Base-by-base conservation (phyloP, 2,113 vertebrate genomes). In the Hipposideros armiger region DNA sequence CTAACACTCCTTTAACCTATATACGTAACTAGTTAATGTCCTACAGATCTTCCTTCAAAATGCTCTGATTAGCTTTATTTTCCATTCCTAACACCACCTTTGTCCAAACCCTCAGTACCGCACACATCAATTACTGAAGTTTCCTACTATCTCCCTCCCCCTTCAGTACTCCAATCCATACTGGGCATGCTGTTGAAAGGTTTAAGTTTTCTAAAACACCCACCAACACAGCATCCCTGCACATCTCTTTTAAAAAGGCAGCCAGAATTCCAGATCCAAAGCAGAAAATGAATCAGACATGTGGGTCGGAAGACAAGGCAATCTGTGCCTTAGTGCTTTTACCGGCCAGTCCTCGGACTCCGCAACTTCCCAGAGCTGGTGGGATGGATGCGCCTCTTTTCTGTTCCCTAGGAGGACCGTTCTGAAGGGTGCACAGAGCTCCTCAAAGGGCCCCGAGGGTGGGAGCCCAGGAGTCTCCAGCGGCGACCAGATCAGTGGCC, bases 261-360 rank as follows among this genome's bases (percentile, higher is more conserved):
- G 73, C 10, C 5, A 85, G 60, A 94, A 94, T 90, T 77, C 54
- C 47, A 50, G 47, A 85, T 58, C 17, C 52, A 82, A 94, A 60
- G 54, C 60, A 90, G 47, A 92, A 92, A 95, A 42, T 9, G 14
- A 56, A 32, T 70, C 6, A 36, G 56, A 77, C 20, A 87, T 1
- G 24, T 1, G 32, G 47, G 47, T 36, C 7, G 69, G 83, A 94
- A n/a, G 74, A 66, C 32, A 82, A 67, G n/a, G 7, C 36, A 67
- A 30, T 9, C 30, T 62, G 47, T 47, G 47, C 42, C 40, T 80
- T 60, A 11, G n/a, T 30, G 24, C 14, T 91, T 78, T 47, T n/a
- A 52, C 42, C 0, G 22, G 22, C 47, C n/a, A 56, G 20, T n/a
- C 17, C 70, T 7, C 10, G 30, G 36, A 88, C 13, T 13, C 62